phyloP scores from a whole-genome alignment of 2,888 invertebrate genomes.

The Gari tellinella region DNA sequence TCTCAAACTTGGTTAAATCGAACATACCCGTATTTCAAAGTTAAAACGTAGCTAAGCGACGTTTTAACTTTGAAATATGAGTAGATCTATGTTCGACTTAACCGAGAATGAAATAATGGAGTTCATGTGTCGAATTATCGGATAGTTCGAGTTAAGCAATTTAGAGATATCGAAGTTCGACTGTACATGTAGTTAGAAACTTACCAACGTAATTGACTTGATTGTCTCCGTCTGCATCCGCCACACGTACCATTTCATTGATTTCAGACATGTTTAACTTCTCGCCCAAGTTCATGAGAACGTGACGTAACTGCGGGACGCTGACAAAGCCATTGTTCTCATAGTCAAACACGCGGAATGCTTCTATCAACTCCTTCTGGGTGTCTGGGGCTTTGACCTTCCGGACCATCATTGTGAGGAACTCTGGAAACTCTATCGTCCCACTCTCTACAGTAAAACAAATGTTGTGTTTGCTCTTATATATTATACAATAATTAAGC shows the following conservation, averaged over 20 bases:
- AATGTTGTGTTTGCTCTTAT: neutral
- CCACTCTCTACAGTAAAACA: conserved; percentile 97
- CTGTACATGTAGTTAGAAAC: too few species aligned
- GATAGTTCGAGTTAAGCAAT: too few species aligned
- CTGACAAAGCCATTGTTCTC: conserved; percentile 99
- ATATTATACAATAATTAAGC: neutral
- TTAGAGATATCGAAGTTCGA: too few species aligned
- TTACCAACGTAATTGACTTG: conserved; percentile 97
- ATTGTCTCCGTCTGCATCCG: conserved; percentile 99
- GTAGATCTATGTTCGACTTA: too few species aligned
- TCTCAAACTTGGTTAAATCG: too few species aligned
- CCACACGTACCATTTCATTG: conserved; percentile 99
- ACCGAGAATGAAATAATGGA: too few species aligned
- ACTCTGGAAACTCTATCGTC: conserved; percentile 99
- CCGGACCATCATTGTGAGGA: conserved; percentile 99
- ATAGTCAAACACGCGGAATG: conserved; percentile 99
- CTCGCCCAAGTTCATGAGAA: conserved; percentile 99
- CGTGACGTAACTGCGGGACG: conserved; percentile 98
- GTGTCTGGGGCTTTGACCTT: conserved; percentile 99
- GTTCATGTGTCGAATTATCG: too few species aligned
- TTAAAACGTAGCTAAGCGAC: too few species aligned
- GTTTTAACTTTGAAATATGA: too few species aligned
- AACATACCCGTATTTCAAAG: too few species aligned
- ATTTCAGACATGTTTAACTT: conserved; percentile 99
- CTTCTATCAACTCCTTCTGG: conserved; percentile 99